Evolutionary conservation across 2,888 invertebrate species (phyloP), one percentile per base, ranked within the genome.

Genomic region (Cyclophora punctaria): DNA sequence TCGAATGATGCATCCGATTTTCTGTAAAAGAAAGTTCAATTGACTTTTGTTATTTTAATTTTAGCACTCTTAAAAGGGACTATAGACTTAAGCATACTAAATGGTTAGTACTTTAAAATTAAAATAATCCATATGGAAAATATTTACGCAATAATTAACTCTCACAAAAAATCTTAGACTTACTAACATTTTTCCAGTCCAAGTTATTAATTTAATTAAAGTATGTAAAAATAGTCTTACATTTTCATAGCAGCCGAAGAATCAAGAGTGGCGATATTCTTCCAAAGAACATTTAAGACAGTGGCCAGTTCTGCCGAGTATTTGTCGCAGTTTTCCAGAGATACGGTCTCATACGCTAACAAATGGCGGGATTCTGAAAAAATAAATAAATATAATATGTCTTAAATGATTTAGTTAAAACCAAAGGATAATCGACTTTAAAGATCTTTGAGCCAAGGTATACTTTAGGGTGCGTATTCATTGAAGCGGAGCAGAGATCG

Each of bases 261-360:
- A 46, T 90, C 87, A 34, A 92, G 62, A 0, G 89, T 82, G 1
- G 84, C 83, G 46, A 90, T 84, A 67, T 93, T 93, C 51, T 87
- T 90, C 93, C 93, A 93, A 4, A 93, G 60, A 6, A 90, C 75
- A 55, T 89, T 83, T 56, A 89, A 86, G 7, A 93, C 62, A 3
- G 73, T 75, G 41, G 72, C 76, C 41, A 92, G 70, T 55, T 91
- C 90, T 20, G 73, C 63, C 1, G 87, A 83, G 58, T 90, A 84
- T 34, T 85, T 75, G 7, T 73, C 73, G 54, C 90, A 89, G 45
- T 89, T 83, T 42, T 89, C 89, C 46, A 93, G 75, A 3, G 90
- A 82, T 2, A 89, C 82, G 0, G 78, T 75, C 60, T 89, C 77
- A 53, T 82, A 84, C 2, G 81, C 77, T 43, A 82, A 56, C 4